Percentiles rank a stretch among this genome's conserved stretches.
Conservation (phyloP, 2,888 invertebrate species). For the Drosophila rubida region DNA sequence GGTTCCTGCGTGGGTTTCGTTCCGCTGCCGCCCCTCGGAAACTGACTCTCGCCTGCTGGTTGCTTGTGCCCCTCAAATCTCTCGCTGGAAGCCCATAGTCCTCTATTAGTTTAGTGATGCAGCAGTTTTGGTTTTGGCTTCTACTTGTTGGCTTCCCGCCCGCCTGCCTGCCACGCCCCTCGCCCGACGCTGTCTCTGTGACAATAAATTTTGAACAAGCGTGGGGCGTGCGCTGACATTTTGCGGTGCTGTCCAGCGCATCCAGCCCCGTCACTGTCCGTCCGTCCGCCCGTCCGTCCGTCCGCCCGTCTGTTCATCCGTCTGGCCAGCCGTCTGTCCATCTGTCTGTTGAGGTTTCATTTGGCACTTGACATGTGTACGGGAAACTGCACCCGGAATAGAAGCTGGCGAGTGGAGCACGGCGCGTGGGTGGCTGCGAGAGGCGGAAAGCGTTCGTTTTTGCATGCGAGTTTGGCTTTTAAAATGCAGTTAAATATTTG, state of each 20-base stretch:
- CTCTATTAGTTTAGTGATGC: conserved; percentile 52
- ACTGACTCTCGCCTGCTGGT: conserved; percentile 13
- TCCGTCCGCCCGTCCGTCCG: conserved; percentile 6
- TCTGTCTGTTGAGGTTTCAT: conserved; percentile 72
- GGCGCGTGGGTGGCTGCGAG: background rate
- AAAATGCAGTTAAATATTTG: conserved; percentile 74
- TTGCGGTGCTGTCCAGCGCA: conserved; percentile 54
- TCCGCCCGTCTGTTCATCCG: conserved; percentile 38
- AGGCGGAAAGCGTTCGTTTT: conserved; percentile 7
- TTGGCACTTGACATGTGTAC: conserved; percentile 76
- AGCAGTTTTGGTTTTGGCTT: conserved; percentile 20
- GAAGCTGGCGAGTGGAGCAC: conserved; percentile 8
- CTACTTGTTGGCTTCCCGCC: conserved; percentile 7
- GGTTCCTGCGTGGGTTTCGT: conserved; percentile 22
- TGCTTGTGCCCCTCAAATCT: background rate
- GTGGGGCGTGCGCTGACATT: conserved; percentile 72
- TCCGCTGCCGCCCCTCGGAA: conserved; percentile 25
- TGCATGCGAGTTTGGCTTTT: conserved; percentile 42
- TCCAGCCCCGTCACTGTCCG: conserved; percentile 30
- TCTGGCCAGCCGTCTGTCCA: conserved; percentile 23
- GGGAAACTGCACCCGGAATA: conserved; percentile 42
- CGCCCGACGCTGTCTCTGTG: conserved; percentile 46
- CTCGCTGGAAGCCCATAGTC: conserved; percentile 9
- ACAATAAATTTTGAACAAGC: conserved; percentile 75
- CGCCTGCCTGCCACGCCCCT: conserved; percentile 16